Evolutionary conservation across 2,113 vertebrate genomes (phyloP).

Genomic region (Dasyurus viverrinus): DNA sequence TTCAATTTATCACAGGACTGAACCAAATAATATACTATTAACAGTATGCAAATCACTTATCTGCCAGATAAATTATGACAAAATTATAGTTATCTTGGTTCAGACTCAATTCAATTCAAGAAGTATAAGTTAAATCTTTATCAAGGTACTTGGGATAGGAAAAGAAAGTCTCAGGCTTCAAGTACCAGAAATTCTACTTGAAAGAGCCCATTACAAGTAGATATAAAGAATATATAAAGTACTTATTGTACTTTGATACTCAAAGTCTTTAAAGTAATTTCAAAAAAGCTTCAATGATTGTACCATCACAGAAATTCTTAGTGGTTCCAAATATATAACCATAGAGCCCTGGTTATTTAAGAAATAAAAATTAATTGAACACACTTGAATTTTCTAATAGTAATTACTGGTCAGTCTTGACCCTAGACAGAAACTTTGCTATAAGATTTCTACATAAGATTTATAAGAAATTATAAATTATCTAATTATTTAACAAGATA

Average conservation of each 20-base stretch:
- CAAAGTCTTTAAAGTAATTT: background rate
- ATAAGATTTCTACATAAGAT: background rate
- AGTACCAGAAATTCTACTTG: background rate
- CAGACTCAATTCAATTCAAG: background rate
- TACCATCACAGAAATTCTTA: background rate
- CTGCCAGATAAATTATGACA: background rate
- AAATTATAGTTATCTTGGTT: background rate
- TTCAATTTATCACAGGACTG: background rate
- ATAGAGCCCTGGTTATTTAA: background rate
- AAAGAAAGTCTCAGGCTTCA: background rate
- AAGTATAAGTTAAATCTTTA: background rate
- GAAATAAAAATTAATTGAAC: background rate
- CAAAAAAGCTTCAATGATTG: background rate
- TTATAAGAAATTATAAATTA: background rate
- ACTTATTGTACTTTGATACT: background rate
- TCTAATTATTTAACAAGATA: background rate
- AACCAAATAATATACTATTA: background rate
- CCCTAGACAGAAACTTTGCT: background rate
- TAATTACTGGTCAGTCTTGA: background rate
- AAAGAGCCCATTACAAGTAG: background rate
- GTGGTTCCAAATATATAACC: background rate
- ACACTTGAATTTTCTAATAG: background rate
- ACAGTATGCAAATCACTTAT: background rate
- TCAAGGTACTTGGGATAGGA: background rate
- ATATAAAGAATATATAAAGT: background rate